phyloP scores from a whole-genome alignment of 2,113 vertebrate species.

The Theristicus caerulescens region DNA sequence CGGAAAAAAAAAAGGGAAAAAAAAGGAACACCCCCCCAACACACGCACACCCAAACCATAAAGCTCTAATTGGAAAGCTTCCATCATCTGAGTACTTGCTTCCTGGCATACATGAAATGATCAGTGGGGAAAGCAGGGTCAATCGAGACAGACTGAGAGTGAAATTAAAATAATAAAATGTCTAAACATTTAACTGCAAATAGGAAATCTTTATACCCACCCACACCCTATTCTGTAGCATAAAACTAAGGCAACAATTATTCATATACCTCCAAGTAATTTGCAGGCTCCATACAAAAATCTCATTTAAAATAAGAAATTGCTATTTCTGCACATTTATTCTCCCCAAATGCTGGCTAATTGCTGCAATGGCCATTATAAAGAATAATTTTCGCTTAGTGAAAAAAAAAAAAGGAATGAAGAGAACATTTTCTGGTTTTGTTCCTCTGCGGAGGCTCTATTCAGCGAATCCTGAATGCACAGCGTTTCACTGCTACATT shows the following conservation, averaged over 20 bases:
- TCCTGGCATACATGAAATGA: conserved; percentile 74
- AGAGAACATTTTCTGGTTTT: conserved; percentile 92
- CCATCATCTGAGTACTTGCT: conserved; percentile 76
- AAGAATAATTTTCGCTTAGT: conserved; percentile 88
- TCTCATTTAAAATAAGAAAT: conserved; percentile 88
- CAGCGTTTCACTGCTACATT: conserved; percentile 96
- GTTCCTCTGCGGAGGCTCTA: conserved; percentile 88
- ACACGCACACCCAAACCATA: neutral
- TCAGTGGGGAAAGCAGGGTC: conserved; percentile 79
- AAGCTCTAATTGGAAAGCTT: conserved; percentile 76
- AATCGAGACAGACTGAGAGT: conserved; percentile 78
- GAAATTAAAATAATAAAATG: conserved; percentile 88
- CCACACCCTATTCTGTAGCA: conserved; percentile 79
- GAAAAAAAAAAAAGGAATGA: conserved; percentile 87
- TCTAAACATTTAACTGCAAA: conserved; percentile 86
- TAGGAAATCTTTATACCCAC: conserved; percentile 84
- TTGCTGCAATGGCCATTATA: conserved; percentile 88
- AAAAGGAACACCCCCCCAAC: neutral
- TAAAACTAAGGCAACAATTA: conserved; percentile 82
- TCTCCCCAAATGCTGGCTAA: conserved; percentile 86
- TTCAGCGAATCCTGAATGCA: conserved; percentile 92
- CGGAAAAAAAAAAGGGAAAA: neutral
- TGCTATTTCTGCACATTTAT: conserved; percentile 86
- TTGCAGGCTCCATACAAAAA: conserved; percentile 82
- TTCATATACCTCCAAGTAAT: conserved; percentile 85